A percentile compares a stretch with the other conserved stretches of the same genome.
phyloP scores from a whole-genome alignment of 1,140 invertebrate species.

The Dendrolimus punctatus region DNA sequence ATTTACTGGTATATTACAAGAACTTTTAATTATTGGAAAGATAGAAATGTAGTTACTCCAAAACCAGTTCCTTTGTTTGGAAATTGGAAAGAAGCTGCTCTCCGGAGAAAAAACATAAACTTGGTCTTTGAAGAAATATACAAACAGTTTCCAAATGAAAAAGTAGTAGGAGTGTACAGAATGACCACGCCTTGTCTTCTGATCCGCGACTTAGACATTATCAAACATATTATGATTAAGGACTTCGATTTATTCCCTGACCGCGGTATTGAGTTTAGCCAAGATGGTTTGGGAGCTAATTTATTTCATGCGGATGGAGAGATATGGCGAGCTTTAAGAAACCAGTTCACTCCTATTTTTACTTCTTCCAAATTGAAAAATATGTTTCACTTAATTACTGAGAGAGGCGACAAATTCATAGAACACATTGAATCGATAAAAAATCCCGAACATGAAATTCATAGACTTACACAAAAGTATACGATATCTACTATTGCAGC shows the following conservation, averaged over 20 bases:
- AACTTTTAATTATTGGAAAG: conserved; percentile 28
- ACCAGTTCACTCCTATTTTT: conserved; percentile 72
- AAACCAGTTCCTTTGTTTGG: conserved; percentile 21
- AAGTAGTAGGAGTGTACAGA: too few species aligned
- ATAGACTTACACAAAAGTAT: conserved; percentile 51
- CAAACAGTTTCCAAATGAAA: conserved; percentile 12
- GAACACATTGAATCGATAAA: conserved; percentile 22
- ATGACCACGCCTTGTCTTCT: conserved; percentile 59
- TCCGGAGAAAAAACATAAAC: conserved; percentile 19
- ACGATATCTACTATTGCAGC: conserved; percentile 68
- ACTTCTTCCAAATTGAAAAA: conserved; percentile 74
- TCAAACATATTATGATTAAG: conserved; percentile 74
- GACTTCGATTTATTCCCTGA: conserved; percentile 73
- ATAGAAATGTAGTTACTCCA: conserved; percentile 19
- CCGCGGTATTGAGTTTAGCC: conserved; percentile 58
- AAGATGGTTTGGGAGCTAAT: conserved; percentile 66
- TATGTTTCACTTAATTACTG: conserved; percentile 61
- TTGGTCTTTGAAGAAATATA: conserved; percentile 25
- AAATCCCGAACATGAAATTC: conserved; percentile 39
- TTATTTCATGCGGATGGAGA: conserved; percentile 62
- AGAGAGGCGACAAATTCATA: conserved; percentile 39
- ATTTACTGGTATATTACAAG: conserved; percentile 17
- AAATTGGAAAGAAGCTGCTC: conserved; percentile 20
- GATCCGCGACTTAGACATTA: conserved; percentile 73
- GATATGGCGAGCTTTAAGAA: conserved; percentile 73